phyloP scores from a whole-genome alignment of 2,888 invertebrate genomes.

The Drosophila mercatorum region DNA sequence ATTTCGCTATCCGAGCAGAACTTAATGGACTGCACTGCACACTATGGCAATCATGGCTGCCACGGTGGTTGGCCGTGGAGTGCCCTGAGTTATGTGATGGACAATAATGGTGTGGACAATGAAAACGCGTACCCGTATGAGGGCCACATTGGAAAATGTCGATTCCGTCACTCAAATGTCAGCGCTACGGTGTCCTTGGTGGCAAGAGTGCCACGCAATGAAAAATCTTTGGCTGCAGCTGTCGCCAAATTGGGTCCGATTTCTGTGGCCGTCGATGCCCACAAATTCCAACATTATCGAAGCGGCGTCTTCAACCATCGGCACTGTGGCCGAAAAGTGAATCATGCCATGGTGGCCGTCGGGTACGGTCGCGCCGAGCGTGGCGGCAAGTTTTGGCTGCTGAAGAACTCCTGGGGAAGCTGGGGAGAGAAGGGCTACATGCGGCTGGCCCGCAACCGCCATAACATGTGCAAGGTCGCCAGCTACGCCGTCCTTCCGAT shows the following conservation, averaged over 20 bases:
- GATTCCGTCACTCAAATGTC: slow-evolving; percentile 86
- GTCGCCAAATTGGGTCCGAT: slow-evolving; percentile 94
- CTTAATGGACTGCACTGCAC: slow-evolving; percentile 21
- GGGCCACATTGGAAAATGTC: slow-evolving; percentile 95
- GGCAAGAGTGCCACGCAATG: slow-evolving; percentile 92
- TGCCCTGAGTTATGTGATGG: slow-evolving; percentile 93
- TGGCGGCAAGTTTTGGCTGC: slow-evolving; percentile 87
- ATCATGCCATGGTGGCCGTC: slow-evolving; percentile 96
- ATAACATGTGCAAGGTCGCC: slow-evolving; percentile 29
- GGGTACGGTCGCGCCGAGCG: slow-evolving; percentile 88
- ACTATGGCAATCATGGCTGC: slow-evolving; percentile 94
- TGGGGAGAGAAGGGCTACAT: slow-evolving; percentile 98
- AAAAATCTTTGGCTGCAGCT: slow-evolving; percentile 87
- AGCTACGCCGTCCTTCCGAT: slow-evolving; percentile 1
- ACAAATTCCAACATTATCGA: slow-evolving; percentile 95
- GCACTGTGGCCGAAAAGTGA: slow-evolving; percentile 90
- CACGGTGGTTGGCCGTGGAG: slow-evolving; percentile 96
- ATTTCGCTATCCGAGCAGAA: slow-evolving; percentile 26
- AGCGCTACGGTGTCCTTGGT: slow-evolving; percentile 91
- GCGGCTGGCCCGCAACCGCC: slow-evolving; percentile 88
- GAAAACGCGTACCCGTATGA: slow-evolving; percentile 88
- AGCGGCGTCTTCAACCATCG: slow-evolving; percentile 94
- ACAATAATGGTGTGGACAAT: slow-evolving; percentile 87
- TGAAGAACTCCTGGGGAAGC: slow-evolving; percentile 98
- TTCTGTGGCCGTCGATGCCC: slow-evolving; percentile 95